Base-by-base conservation (phyloP, 2,888 invertebrate genomes). In the Magallana nippona region DNA sequence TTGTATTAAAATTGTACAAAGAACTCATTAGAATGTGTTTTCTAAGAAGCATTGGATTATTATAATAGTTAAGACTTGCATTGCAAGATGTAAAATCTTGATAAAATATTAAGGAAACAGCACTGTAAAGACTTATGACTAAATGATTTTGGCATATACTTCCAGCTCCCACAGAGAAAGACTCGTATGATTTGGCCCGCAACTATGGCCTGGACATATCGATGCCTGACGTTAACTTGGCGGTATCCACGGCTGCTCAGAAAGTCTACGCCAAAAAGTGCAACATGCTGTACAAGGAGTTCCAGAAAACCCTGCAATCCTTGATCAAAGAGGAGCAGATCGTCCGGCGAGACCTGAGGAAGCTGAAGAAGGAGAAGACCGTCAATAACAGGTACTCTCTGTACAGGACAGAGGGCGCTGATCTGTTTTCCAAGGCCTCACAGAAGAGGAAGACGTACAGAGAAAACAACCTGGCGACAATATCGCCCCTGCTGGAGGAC, bases 181-280 rank as follows among this genome's bases (percentile, higher is more conserved):
- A 81, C 10, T 57, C 79, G 56, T 77, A 82, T 22, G 89, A 87
- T 32, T 85, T 91, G 78, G 89, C 91, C 57, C 85, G 89, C 32
- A 88, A 90, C 62, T 91, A 89, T 82, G 91, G 91, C 11, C 88
- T 90, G 77, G 91, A 91, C 85, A 90, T 91, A 77, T 90, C 90
- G 0, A 91, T 91, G 87, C 88, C 90, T 10, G 89, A 90, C 19
- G 89, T 89, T 1, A 90, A 87, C 32, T 84, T 91, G 81, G 90
- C 89, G 15, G 86, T 89, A 17, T 89, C 91, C 10, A 87, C 88
- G 10, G 89, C 89, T 19, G 89, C 86, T 11, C 89, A 90, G 82
- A 87, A 86, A 79, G 89, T 89, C 19, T 90, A 90, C 83, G 86
- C 89, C 83, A 87, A 89, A 27, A 85, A 87, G 83, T 91, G 90